These are phyloP conservation scores for Eupithecia subfuscata DNA, from an alignment of 2,888 invertebrate genomes.

Conservation along the genomic window DNA sequence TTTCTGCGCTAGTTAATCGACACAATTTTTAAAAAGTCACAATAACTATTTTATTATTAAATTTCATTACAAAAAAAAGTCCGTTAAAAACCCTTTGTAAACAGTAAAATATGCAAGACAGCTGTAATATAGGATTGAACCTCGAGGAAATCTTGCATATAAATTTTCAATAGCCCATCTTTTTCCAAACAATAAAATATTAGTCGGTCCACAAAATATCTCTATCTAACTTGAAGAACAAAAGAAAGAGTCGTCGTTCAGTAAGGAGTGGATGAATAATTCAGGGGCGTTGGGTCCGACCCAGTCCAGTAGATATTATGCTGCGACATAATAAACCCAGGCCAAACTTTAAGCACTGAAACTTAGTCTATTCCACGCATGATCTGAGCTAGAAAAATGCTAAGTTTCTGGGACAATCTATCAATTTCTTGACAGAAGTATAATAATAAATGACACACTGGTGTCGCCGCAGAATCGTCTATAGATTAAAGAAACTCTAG, in stretches of 20 bases:
- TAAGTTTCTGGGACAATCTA: conserved; percentile 14
- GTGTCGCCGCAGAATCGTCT: not conserved
- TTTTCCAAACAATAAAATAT: conserved; percentile 17
- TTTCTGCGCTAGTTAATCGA: not conserved
- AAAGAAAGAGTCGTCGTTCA: conserved; percentile 58
- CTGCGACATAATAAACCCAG: conserved; percentile 58
- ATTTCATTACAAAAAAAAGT: not conserved
- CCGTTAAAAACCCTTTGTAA: not conserved
- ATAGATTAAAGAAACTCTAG: not conserved
- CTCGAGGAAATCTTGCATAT: not conserved
- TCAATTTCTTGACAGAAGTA: not conserved
- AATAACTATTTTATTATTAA: too few species aligned
- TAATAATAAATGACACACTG: too few species aligned
- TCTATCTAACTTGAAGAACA: conserved; percentile 53
- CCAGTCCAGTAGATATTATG: conserved; percentile 49
- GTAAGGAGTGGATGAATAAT: conserved; percentile 64
- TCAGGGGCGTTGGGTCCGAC: conserved; percentile 53
- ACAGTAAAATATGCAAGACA: not conserved
- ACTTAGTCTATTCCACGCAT: conserved; percentile 45
- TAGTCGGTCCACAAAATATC: conserved; percentile 26
- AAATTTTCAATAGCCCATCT: not conserved
- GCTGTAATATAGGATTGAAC: not conserved
- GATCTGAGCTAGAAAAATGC: conserved; percentile 34
- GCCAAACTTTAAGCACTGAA: conserved; percentile 49
- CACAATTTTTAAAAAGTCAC: not conserved